These are phyloP conservation scores for Labroides dimidiatus DNA, from an alignment of 2,797 vertebrate genomes.

Conservation along the genomic window DNA sequence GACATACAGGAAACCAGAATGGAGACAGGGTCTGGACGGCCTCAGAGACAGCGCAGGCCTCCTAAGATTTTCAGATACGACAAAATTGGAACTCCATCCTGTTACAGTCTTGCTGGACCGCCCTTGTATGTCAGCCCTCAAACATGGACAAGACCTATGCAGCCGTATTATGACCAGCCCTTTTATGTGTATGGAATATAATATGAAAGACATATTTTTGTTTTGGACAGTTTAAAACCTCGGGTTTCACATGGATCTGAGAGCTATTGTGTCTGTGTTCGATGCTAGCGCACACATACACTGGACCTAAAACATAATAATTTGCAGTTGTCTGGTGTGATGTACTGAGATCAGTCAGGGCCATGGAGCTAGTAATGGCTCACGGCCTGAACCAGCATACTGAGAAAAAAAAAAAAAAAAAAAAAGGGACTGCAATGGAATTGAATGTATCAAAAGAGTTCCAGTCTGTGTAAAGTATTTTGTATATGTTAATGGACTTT, in stretches of 20 bases:
- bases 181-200: background rate
- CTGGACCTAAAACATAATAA: too few relatives aligned
- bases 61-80: background rate
- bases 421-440: too few relatives aligned
- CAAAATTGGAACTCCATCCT: background rate
- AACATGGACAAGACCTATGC: background rate
- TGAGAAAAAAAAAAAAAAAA: too few relatives aligned
- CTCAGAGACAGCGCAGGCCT: background rate
- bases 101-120: background rate
- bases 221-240: background rate
- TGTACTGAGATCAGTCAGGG: background rate
- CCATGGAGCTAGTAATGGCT: too few relatives aligned
- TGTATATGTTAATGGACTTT: too few relatives aligned
- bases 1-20: background rate
- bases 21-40: background rate
- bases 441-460: too few relatives aligned
- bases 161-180: background rate
- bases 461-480: too few relatives aligned
- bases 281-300: too few relatives aligned
- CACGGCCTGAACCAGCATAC: too few relatives aligned
- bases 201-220: background rate
- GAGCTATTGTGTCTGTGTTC: too few relatives aligned
- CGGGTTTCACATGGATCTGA: background rate
- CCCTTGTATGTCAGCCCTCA: background rate
- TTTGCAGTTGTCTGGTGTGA: too few relatives aligned